These are phyloP conservation scores for Spermophilus dauricus DNA, from an alignment of 2,113 vertebrate genomes.

Conservation along the genomic window DNA sequence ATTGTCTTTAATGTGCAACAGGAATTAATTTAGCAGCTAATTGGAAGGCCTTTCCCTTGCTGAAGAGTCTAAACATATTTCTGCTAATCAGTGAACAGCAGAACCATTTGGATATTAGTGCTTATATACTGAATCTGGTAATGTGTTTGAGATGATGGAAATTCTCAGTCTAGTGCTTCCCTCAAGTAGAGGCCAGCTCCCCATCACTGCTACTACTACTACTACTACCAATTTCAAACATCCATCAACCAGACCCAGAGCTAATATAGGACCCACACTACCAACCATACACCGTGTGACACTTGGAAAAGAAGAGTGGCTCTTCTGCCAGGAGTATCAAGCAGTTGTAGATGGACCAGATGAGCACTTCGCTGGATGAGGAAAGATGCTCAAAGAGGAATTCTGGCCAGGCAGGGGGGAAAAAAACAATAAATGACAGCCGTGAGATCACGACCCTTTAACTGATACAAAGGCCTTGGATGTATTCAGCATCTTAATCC, in stretches of 20 bases:
- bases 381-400: constrained; percentile 93
- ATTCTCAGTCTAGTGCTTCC: background rate
- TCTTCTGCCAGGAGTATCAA: constrained; percentile 94
- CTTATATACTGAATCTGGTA: background rate
- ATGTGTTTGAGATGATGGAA: background rate
- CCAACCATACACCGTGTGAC: constrained; percentile 97
- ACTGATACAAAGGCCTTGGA: background rate
- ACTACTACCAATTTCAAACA: background rate
- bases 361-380: constrained; percentile 90
- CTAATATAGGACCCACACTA: background rate
- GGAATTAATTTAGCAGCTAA: constrained; percentile 8
- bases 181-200: background rate
- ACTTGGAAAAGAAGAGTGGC: constrained; percentile 95
- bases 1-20: background rate
- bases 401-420: constrained; percentile 82
- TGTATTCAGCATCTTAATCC: background rate
- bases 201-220: background rate
- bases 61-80: background rate
- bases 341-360: constrained; percentile 95
- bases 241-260: background rate
- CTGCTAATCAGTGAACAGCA: background rate
- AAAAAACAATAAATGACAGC: background rate
- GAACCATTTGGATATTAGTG: background rate
- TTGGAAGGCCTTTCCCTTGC: background rate
- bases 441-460: background rate